Evolutionary conservation across 2,797 vertebrate species (phyloP).

Genomic region (Lutra lutra): DNA sequence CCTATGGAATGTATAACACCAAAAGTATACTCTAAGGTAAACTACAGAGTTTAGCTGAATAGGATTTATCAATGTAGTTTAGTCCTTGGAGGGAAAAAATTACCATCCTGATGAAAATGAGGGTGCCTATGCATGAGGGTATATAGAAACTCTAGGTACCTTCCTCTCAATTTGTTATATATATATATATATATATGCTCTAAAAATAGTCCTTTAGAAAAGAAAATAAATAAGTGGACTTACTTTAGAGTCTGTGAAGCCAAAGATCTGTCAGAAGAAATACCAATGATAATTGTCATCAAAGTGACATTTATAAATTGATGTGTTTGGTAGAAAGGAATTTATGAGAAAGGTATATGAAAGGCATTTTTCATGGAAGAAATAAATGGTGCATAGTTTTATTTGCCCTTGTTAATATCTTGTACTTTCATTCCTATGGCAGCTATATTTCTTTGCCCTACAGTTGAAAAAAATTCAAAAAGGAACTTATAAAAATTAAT

Average conservation of each 20-base stretch:
- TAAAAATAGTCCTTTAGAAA: not conserved
- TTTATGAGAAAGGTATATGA: not conserved
- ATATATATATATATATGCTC: not conserved
- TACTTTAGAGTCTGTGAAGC: not conserved
- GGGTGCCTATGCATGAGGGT: not conserved
- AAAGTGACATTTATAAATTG: not conserved
- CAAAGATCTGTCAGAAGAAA: not conserved
- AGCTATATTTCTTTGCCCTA: not conserved
- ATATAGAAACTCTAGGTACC: not conserved
- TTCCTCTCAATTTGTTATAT: not conserved
- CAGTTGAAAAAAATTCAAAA: not conserved
- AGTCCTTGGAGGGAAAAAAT: not conserved
- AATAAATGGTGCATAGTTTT: not conserved
- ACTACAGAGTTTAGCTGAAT: not conserved
- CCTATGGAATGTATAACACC: too few relatives aligned
- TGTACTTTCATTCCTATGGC: not conserved
- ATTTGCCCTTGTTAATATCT: not conserved
- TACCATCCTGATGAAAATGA: not conserved
- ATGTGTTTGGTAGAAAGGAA: not conserved
- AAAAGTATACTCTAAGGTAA: not conserved
- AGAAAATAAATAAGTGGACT: not conserved
- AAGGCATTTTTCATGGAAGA: conserved; percentile 56
- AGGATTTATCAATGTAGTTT: not conserved
- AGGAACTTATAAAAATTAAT: not conserved
- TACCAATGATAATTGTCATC: not conserved